Conservation (phyloP, 2,888 invertebrate genomes). For the Melanophora roralis region DNA sequence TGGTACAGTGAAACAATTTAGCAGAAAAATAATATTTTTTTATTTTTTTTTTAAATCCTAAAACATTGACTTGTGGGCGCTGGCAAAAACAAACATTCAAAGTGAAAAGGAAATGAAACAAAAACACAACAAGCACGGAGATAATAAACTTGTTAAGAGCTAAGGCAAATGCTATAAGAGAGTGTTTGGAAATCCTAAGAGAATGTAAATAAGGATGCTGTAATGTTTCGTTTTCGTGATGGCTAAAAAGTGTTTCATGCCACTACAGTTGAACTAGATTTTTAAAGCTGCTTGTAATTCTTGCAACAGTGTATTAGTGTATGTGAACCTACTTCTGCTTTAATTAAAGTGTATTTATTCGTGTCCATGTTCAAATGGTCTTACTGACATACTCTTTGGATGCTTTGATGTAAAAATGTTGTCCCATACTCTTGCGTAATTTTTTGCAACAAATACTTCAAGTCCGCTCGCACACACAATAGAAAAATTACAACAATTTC, state of each 20-base stretch:
- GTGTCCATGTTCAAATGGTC: conserved; percentile 27
- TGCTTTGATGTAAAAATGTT: conserved; percentile 36
- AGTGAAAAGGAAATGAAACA: background rate
- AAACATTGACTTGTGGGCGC: conserved; percentile 55
- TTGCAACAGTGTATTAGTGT: background rate
- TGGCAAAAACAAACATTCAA: conserved; percentile 40
- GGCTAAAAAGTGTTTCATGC: background rate
- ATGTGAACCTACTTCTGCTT: background rate
- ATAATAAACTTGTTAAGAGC: conserved; percentile 15
- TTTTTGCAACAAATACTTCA: too few species aligned
- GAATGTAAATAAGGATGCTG: conserved; percentile 45
- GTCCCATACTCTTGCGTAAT: conserved; percentile 37
- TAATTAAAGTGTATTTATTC: conserved; percentile 4
- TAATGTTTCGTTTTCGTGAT: conserved; percentile 38
- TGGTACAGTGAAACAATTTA: background rate
- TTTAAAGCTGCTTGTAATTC: background rate
- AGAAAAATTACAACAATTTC: conserved; percentile 18
- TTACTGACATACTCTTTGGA: conserved; percentile 56
- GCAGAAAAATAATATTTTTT: background rate
- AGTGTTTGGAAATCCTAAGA: background rate
- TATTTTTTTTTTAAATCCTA: conserved; percentile 10
- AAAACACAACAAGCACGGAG: conserved; percentile 6
- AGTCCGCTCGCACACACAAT: background rate
- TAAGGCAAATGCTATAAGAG: background rate
- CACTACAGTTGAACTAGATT: conserved; percentile 48